phyloP scores from a whole-genome alignment of 2,888 invertebrate species.

The Elysia crispata region DNA sequence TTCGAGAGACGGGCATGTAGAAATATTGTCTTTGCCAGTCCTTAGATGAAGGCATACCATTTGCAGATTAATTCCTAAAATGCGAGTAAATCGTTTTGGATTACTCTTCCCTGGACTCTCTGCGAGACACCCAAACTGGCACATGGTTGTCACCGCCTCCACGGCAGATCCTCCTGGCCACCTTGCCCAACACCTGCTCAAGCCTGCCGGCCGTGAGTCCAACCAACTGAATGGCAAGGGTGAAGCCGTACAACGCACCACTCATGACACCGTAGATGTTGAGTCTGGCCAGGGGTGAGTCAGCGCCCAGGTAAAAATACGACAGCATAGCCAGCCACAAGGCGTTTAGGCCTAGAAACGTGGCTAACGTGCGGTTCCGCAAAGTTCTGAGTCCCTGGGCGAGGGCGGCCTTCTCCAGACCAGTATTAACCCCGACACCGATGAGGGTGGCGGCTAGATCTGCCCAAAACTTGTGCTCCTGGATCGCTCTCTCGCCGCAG shows the following conservation, averaged over 20 bases:
- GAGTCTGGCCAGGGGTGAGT: slow-evolving; percentile 56
- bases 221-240: slow-evolving; percentile 59
- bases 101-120: too few species aligned
- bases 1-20: too few species aligned
- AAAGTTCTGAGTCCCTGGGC: slow-evolving; percentile 54
- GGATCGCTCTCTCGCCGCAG: slow-evolving; percentile 50
- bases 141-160: slow-evolving; percentile 29
- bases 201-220: slow-evolving; percentile 59
- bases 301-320: slow-evolving; percentile 58
- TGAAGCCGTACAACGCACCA: slow-evolving; percentile 63
- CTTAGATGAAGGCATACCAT: too few species aligned
- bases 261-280: slow-evolving; percentile 64
- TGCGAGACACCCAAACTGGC: too few species aligned
- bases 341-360: slow-evolving; percentile 56
- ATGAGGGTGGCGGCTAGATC: slow-evolving; percentile 52
- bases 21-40: too few species aligned
- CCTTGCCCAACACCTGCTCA: slow-evolving; percentile 53
- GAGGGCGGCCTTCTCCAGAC: slow-evolving; percentile 56
- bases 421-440: slow-evolving; percentile 58
- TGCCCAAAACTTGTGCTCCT: slow-evolving; percentile 61
- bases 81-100: too few species aligned
- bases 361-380: slow-evolving; percentile 57
- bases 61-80: too few species aligned
- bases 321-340: slow-evolving; percentile 61
- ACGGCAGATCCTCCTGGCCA: slow-evolving; percentile 55